Base-by-base conservation (phyloP, 2,888 invertebrate genomes). In the Furcula furcula region DNA sequence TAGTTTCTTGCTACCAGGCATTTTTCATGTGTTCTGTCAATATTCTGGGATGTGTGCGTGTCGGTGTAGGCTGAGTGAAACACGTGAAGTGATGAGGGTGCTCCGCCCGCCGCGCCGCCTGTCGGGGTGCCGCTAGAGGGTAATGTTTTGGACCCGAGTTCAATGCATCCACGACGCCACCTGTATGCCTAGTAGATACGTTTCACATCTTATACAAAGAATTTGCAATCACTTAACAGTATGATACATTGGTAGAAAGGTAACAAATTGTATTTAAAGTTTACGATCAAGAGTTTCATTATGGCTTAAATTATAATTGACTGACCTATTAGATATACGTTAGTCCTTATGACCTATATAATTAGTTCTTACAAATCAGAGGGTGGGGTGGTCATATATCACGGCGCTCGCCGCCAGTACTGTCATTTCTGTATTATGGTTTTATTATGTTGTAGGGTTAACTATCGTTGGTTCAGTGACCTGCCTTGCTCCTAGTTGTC, bases 381-480 rank as follows among this genome's bases (percentile, higher is more conserved):
- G n/a, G n/a, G n/a, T n/a, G n/a, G 41, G 57, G 54, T 53, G 55
- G 55, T 46, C 47, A 37, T 36, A 50, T 55, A 40, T 50, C 39
- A 57, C 53, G 47, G 32, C 33, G 47, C 44, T n/a, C 38, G 51
- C 52, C 48, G 46, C 53, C 38, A n/a, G n/a, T n/a, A n/a, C n/a
- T n/a, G n/a, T n/a, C n/a, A n/a, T n/a, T n/a, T n/a, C n/a, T n/a
- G n/a, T n/a, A n/a, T n/a, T n/a, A n/a, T n/a, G n/a, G 58, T 59
- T 51, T 59, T 56, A 45, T 49, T 53, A 52, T 55, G 53, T 53
- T 43, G 56, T 65, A 65, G 57, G 76, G 76, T 72, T 70, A 66
- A 65, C 66, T 64, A 66, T 62, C 49, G 64, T 55, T 57, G 62
- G 85, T 82, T 85, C 86, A 79, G 55, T 85, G 85, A 86, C 84